Conservation (phyloP, 2,797 vertebrate species). For the Tympanoctomys barrerae region DNA sequence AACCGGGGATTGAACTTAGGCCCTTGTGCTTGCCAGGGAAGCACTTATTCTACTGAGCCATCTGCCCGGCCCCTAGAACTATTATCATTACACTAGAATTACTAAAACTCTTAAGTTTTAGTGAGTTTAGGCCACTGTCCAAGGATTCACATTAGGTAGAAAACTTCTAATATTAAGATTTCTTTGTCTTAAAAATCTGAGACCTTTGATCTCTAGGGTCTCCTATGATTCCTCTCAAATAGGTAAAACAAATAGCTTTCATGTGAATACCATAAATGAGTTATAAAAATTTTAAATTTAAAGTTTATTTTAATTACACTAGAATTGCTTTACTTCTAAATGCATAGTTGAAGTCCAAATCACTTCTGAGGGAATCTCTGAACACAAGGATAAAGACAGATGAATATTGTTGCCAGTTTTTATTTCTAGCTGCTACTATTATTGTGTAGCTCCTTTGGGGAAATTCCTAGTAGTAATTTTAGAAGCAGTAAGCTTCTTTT, state of each 20-base stretch:
- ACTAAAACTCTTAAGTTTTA: not conserved
- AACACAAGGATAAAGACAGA: slow-evolving; percentile 70
- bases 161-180: not conserved
- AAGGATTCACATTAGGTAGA: not conserved
- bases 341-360: slow-evolving; percentile 74
- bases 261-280: slow-evolving; percentile 80
- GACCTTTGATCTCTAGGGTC: not conserved
- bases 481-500: slow-evolving; percentile 73
- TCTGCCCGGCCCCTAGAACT: not conserved
- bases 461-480: slow-evolving; percentile 85
- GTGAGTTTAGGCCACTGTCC: not conserved
- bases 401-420: slow-evolving; percentile 80
- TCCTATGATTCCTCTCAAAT: not conserved
- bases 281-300: slow-evolving; percentile 50
- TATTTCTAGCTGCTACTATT: slow-evolving; percentile 79
- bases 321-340: slow-evolving; percentile 76
- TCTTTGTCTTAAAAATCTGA: not conserved
- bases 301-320: slow-evolving; percentile 75
- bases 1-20: too few species aligned
- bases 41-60: too few species aligned
- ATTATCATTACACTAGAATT: not conserved
- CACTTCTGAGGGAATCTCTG: slow-evolving; percentile 77
- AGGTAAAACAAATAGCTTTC: slow-evolving; percentile 34
- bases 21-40: too few species aligned
- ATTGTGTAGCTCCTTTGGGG: slow-evolving; percentile 77